Percentiles rank a stretch among this genome's conserved stretches.
phyloP scores from a whole-genome alignment of 30 jellyfish, hydroid and myxozoan genomes.

The Catostylus mosaicus region DNA sequence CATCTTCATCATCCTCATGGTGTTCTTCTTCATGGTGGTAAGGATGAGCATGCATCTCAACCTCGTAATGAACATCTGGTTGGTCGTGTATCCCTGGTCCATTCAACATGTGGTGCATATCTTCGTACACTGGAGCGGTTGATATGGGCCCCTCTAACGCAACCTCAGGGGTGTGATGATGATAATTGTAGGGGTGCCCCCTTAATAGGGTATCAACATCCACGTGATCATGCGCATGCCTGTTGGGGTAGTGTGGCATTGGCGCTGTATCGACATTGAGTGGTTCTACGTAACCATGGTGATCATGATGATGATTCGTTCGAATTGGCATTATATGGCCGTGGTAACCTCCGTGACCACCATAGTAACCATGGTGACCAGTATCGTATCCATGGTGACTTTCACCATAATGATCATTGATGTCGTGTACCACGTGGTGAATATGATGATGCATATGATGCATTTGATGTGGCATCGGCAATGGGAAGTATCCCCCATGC shows the following conservation, averaged over 20 bases:
- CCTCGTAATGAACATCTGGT: constrained; percentile 86
- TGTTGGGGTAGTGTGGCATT: constrained; percentile 64
- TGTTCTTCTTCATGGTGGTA: constrained; percentile 49
- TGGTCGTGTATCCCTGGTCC: constrained; percentile 86
- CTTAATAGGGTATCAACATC: constrained; percentile 55
- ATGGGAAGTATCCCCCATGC: constrained; percentile 45
- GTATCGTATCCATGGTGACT: constrained; percentile 38
- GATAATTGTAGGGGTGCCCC: constrained; percentile 61
- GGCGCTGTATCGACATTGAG: constrained; percentile 76
- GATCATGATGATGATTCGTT: constrained; percentile 54
- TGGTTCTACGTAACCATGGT: constrained; percentile 56
- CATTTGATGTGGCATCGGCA: constrained; percentile 54
- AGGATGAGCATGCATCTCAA: constrained; percentile 79
- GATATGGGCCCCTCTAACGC: constrained; percentile 84
- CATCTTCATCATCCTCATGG: constrained; percentile 37
- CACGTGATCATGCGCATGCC: constrained; percentile 56
- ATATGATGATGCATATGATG: constrained; percentile 70
- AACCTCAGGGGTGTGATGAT: constrained; percentile 58
- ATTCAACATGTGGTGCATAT: constrained; percentile 77
- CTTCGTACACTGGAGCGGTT: constrained; percentile 74
- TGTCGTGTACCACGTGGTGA: constrained; percentile 50
- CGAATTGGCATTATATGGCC: constrained; percentile 53
- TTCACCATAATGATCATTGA: constrained; percentile 17
- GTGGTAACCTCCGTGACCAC: constrained; percentile 58
- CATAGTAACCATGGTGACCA: constrained; percentile 55